Percentiles rank a stretch among this genome's conserved stretches.
phyloP scores from a whole-genome alignment of 2,888 invertebrate species.

The Stenichneumon culpator region DNA sequence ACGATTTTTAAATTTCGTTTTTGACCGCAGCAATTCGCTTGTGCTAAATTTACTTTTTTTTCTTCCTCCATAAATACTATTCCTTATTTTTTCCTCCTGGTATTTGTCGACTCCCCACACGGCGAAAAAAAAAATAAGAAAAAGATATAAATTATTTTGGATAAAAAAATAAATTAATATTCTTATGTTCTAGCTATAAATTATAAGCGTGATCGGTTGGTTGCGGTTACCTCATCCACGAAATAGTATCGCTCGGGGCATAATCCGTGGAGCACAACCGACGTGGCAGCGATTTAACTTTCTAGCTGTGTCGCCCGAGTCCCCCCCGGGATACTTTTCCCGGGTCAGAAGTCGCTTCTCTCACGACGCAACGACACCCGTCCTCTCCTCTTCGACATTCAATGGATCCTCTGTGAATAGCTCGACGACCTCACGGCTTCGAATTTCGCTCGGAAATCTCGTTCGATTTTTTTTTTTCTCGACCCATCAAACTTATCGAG shows the following conservation, averaged over 20 bases:
- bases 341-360: constrained; percentile 68
- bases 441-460: constrained; percentile 32
- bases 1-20: no score
- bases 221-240: constrained; percentile 64
- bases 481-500: not conserved
- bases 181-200: constrained; percentile 48
- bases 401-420: constrained; percentile 59
- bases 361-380: constrained; percentile 56
- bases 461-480: no score
- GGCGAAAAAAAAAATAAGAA: not conserved
- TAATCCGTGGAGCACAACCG: constrained; percentile 28
- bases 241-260: constrained; percentile 55
- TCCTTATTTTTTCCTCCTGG: not conserved
- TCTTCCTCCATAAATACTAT: not conserved
- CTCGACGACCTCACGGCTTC: constrained; percentile 27
- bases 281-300: constrained; percentile 66
- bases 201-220: constrained; percentile 62
- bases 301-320: constrained; percentile 61
- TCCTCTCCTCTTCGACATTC: constrained; percentile 56
- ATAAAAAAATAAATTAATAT: constrained; percentile 49
- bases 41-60: no score
- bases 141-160: not conserved
- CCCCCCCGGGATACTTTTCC: constrained; percentile 64
- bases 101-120: not conserved
- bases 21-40: no score